These are phyloP conservation scores for Daubentonia madagascariensis DNA, from an alignment of 2,113 vertebrate genomes.

Conservation along the genomic window DNA sequence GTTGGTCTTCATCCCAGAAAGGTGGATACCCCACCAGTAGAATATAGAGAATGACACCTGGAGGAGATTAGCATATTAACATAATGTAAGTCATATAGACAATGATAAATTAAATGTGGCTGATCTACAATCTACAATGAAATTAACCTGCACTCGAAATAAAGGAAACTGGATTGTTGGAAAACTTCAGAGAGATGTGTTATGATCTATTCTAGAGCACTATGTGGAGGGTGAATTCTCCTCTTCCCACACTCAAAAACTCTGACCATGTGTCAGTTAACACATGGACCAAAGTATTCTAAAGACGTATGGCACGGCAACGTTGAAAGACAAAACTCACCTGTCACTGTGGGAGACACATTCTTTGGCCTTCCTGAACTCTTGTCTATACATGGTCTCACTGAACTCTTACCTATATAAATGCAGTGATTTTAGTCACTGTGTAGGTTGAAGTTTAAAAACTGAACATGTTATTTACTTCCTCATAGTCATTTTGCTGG, in stretches of 20 bases:
- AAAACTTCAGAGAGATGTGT: background rate
- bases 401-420: background rate
- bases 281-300: background rate
- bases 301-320: background rate
- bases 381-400: background rate
- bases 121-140: background rate
- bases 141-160: background rate
- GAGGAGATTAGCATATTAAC: slow-evolving; percentile 46
- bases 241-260: background rate
- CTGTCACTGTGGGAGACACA: background rate
- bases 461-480: background rate
- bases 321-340: background rate
- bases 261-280: background rate
- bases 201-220: background rate
- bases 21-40: slow-evolving; percentile 98
- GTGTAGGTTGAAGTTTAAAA: background rate
- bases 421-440: background rate
- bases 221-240: background rate
- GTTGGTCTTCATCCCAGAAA: slow-evolving; percentile 99
- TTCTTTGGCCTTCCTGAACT: background rate
- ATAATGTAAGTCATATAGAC: background rate
- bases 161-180: background rate
- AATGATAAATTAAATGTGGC: background rate
- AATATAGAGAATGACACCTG: slow-evolving; percentile 98
- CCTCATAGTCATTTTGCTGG: background rate